Base-by-base conservation (phyloP, 2,113 vertebrate species). In the Thinocorus orbignyianus region DNA sequence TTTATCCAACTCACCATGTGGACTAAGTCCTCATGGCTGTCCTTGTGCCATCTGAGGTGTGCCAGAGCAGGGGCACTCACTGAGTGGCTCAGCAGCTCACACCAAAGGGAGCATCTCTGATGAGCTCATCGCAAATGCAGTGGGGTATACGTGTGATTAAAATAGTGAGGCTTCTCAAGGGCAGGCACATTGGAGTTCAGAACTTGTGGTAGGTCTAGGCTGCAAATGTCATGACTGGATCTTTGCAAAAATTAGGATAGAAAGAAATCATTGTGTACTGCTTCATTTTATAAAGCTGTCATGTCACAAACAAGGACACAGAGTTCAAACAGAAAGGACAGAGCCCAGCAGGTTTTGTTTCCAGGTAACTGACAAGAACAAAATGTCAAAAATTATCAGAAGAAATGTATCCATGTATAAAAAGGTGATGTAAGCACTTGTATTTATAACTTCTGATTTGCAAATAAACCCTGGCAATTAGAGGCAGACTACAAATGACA, bases 381-480 rank as follows among this genome's bases (percentile, higher is more conserved):
- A 70, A 77, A 90, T 52, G 86, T 35, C 17, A 68, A 86, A 70
- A 83, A 55, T 31, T 65, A 83, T 42, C 31, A 68, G 51, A 88
- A 76, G 49, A 88, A 90, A 83, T 48, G 4, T 57, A 71, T 28
- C 64, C 15, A n/a, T 3, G 4, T 90, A 33, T 66, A 58, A 61
- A 82, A 77, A 70, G 73, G 44, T 4, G 1, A 57, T 57, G 3
- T 52, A 60, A 86, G 30, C 3, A 0, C 46, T 85, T 57, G 25
- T 26, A 69, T 85, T 91, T 65, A 77, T 79, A 73, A 81, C 77
- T 46, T 73, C 68, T 57, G 81, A 62, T 48, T 55, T 51, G 30
- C 52, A 95, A 93, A 88, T 70, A 93, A 95, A 91, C 92, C 65
- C 92, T 83, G 81, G 46, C 94, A 88, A 92, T 77, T 97, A 92